Conservation (phyloP, 2,888 invertebrate species). For the Pilophorus perplexus region DNA sequence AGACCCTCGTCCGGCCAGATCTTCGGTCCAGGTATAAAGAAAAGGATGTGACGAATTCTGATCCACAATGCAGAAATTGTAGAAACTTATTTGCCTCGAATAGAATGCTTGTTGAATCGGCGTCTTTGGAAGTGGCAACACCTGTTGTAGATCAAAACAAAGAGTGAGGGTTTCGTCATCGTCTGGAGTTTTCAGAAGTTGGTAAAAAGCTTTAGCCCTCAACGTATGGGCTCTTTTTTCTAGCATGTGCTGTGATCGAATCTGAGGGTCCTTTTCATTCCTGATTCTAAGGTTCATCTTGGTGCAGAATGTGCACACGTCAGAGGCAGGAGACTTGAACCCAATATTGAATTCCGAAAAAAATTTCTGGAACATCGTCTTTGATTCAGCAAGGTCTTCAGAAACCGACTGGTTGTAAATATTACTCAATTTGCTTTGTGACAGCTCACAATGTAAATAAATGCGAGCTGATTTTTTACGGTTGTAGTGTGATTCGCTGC, state of each 20-base stretch:
- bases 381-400: slow-evolving; percentile 46
- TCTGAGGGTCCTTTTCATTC: background rate
- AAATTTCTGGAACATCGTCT: slow-evolving; percentile 45
- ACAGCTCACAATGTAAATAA: slow-evolving; percentile 48
- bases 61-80: slow-evolving; percentile 4
- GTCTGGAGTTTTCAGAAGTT: background rate
- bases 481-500: slow-evolving; percentile 50
- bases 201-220: slow-evolving; percentile 8
- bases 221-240: background rate
- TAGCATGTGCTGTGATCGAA: background rate
- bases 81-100: slow-evolving; percentile 11
- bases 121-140: background rate
- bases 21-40: slow-evolving; percentile 21
- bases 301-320: slow-evolving; percentile 46
- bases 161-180: background rate
- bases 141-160: background rate
- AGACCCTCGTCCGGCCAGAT: background rate
- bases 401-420: slow-evolving; percentile 49
- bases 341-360: slow-evolving; percentile 49
- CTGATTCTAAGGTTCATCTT: too few species aligned
- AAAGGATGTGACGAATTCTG: background rate
- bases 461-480: slow-evolving; percentile 49
- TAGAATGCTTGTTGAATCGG: slow-evolving; percentile 9
- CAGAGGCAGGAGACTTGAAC: slow-evolving; percentile 49
- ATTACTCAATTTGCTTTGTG: slow-evolving; percentile 47